Evolutionary conservation across 2,888 invertebrate genomes (phyloP).

Genomic region (Elmis aenea): DNA sequence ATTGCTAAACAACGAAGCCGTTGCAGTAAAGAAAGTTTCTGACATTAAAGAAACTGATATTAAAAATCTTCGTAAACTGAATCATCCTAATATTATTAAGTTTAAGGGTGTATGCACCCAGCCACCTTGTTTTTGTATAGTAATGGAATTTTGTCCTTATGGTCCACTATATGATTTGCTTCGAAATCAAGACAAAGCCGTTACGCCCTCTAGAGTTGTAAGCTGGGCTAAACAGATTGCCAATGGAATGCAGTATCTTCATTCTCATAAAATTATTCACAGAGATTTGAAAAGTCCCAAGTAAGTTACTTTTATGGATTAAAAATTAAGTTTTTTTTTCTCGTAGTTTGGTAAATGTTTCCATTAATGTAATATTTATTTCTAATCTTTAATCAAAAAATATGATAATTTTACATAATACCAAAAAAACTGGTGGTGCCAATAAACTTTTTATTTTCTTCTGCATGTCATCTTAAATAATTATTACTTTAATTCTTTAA

Average conservation of each 20-base stretch:
- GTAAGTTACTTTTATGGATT: too few species aligned
- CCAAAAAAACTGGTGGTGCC: too few species aligned
- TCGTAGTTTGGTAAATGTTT: too few species aligned
- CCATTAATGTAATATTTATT: too few species aligned
- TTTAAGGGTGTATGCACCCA: slow-evolving; percentile 92
- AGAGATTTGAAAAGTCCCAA: slow-evolving; percentile 98
- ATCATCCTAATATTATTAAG: slow-evolving; percentile 92
- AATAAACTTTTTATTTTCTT: too few species aligned
- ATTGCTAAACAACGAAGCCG: slow-evolving; percentile 71
- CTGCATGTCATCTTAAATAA: too few species aligned
- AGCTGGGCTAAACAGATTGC: slow-evolving; percentile 96
- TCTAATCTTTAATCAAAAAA: too few species aligned
- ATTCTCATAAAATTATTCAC: slow-evolving; percentile 94
- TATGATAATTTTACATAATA: too few species aligned
- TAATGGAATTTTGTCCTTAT: slow-evolving; percentile 98
- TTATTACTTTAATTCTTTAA: too few species aligned
- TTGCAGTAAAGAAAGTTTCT: slow-evolving; percentile 94
- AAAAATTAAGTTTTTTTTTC: too few species aligned
- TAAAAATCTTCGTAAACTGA: slow-evolving; percentile 82
- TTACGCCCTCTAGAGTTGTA: slow-evolving; percentile 80
- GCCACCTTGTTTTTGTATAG: slow-evolving; percentile 86
- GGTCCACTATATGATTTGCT: slow-evolving; percentile 92
- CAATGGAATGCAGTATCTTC: slow-evolving; percentile 93
- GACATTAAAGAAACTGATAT: slow-evolving; percentile 92
- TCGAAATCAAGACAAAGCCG: slow-evolving; percentile 72